phyloP scores from a whole-genome alignment of 2,888 invertebrate genomes.

The Dichetophora obliterata region DNA sequence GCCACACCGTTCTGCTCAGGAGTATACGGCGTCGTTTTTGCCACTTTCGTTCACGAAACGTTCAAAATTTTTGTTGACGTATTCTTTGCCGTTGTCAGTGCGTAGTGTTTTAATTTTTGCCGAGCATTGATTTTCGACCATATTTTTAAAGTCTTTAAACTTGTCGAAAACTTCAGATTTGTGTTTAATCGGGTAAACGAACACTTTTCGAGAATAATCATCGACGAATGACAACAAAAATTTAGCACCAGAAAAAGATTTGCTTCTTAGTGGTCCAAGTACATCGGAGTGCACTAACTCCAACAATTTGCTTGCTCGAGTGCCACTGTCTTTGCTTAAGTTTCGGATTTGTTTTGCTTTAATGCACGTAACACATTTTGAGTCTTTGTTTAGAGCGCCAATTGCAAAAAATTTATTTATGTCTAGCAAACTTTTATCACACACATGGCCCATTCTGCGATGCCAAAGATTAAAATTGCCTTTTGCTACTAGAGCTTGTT shows the following conservation, averaged over 20 bases:
- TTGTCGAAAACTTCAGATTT: neutral
- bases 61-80: constrained; percentile 31
- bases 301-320: constrained; percentile 29
- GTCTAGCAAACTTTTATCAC: constrained; percentile 39
- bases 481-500: constrained; percentile 15
- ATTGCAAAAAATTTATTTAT: constrained; percentile 22
- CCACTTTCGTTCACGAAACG: constrained; percentile 24
- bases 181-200: constrained; percentile 22
- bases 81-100: constrained; percentile 38
- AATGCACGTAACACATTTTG: constrained; percentile 28
- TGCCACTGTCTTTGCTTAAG: constrained; percentile 32
- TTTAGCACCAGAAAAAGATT: constrained; percentile 36
- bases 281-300: constrained; percentile 40
- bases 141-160: constrained; percentile 16
- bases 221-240: constrained; percentile 37
- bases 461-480: constrained; percentile 48
- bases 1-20: constrained; percentile 43
- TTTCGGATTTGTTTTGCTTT: constrained; percentile 38
- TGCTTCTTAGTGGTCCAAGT: constrained; percentile 30
- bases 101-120: constrained; percentile 31
- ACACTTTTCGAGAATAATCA: constrained; percentile 39
- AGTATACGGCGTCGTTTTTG: constrained; percentile 37
- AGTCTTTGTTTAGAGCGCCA: neutral
- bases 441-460: constrained; percentile 45
- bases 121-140: constrained; percentile 27